phyloP scores from a whole-genome alignment of 2,888 invertebrate genomes.

The Stenotaenia linearis region DNA sequence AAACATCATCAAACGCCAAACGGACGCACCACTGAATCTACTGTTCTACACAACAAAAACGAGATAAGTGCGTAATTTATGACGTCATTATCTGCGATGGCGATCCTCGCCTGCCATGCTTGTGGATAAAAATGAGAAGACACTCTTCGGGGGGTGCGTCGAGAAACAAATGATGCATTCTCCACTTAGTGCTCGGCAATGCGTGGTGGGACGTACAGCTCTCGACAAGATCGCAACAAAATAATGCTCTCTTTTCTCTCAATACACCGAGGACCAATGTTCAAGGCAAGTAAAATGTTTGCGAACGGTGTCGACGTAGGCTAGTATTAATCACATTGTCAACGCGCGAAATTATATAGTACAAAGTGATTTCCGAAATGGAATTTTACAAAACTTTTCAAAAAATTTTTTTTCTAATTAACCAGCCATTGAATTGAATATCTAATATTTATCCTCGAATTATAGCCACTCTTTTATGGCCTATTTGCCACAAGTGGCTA shows the following conservation, averaged over 20 bases:
- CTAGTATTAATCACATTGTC: constrained; percentile 3
- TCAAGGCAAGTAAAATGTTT: not conserved
- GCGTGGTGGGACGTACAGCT: not conserved
- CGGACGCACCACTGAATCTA: not conserved
- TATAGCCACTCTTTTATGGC: too few relatives aligned
- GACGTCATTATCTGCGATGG: not conserved
- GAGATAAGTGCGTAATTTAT: constrained; percentile 16
- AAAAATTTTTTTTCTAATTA: too few relatives aligned
- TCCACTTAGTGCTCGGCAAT: not conserved
- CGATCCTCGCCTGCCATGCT: not conserved
- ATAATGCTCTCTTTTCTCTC: not conserved
- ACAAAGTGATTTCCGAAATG: not conserved
- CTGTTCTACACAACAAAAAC: not conserved
- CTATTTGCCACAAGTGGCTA: too few relatives aligned
- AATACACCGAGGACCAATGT: constrained; percentile 11
- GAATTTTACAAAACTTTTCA: too few relatives aligned
- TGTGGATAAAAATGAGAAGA: constrained; percentile 8
- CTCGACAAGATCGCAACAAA: constrained; percentile 1
- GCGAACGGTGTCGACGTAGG: not conserved
- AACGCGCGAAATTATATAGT: not conserved
- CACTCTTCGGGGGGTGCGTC: not conserved
- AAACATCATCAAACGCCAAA: constrained; percentile 7
- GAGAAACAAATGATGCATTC: constrained; percentile 18
- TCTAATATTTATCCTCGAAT: too few relatives aligned
- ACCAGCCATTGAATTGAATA: too few relatives aligned